Base-by-base conservation (phyloP, 2,113 vertebrate species). In the Ptyas mucosa region DNA sequence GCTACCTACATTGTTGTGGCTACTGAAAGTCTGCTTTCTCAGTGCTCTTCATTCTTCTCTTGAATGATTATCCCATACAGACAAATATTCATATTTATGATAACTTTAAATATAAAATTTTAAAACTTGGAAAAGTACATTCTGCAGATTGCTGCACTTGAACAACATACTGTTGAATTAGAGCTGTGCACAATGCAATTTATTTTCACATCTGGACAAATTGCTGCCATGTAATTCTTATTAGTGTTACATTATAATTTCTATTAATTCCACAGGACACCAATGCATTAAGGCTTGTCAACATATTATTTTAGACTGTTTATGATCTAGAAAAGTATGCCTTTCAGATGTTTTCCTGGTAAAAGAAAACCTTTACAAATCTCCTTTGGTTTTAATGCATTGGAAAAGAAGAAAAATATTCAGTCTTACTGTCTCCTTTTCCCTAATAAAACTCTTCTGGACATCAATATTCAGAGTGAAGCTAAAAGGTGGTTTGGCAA, bases 271-370 rank as follows among this genome's bases (percentile, higher is more conserved):
- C 97, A 96, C 88, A 57, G 95, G 97, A 97, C 98, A 97, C 97
- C 98, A 98, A 98, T 98, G 97, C 97, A 98, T 98, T 98, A 98
- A 96, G 96, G 97, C 97, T 98, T 98, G 98, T 98, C 98, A 98
- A 97, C 98, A 97, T 98, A 98, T 98, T 97, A 97, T 98, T 98
- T 97, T 98, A 97, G 97, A 97, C 97, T 96, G 97, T 98, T 98
- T 98, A 98, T 98, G 98, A 97, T 98, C 97, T 97, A 97, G 97
- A 97, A 97, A 98, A 97, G 97, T 98, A 97, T 95, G 93, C 96
- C 97, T 96, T 97, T 97, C 96, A 92, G 58, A 96, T 95, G 95
- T 96, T 94, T 97, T 96, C 91, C 97, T 97, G 96, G 96, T 91
- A 94, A 95, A 96, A 97, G 94, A 95, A 96, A 97, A 95, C 96